Conservation (phyloP, 2,888 invertebrate genomes). For the Athalia circularis region DNA sequence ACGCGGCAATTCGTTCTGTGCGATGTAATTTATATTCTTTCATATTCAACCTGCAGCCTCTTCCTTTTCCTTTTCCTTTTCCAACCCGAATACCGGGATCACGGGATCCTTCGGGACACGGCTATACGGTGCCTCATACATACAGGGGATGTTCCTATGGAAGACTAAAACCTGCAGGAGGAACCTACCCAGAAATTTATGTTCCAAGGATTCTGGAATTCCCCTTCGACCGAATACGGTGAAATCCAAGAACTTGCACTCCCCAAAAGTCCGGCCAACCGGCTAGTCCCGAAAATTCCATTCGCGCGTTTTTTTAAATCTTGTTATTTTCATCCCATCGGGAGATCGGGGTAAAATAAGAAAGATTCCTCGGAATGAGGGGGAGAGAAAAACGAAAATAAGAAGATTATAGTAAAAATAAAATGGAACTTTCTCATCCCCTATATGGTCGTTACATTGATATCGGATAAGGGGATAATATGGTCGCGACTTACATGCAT, state of each 20-base stretch:
- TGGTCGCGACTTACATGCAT: too few relatives aligned
- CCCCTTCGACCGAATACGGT: background rate
- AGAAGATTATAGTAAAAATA: too few relatives aligned
- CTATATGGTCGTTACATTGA: too few relatives aligned
- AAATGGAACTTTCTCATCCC: too few relatives aligned
- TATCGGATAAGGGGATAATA: too few relatives aligned
- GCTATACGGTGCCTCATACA: background rate
- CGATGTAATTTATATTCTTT: slow-evolving; percentile 68
- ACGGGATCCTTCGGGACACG: slow-evolving; percentile 7
- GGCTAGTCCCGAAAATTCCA: background rate
- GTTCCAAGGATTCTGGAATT: background rate
- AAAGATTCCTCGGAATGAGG: too few relatives aligned
- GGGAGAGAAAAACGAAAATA: too few relatives aligned
- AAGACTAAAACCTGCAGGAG: background rate
- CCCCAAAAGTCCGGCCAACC: background rate
- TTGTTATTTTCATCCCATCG: background rate
- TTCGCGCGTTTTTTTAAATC: background rate
- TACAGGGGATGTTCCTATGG: background rate
- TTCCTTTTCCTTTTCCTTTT: background rate
- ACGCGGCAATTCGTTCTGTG: slow-evolving; percentile 61
- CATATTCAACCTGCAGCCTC: slow-evolving; percentile 62
- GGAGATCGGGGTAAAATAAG: too few relatives aligned
- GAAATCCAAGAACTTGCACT: background rate
- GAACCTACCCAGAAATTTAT: background rate
- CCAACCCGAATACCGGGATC: background rate